Base-by-base conservation (phyloP, 2,797 vertebrate species). In the Scomberomorus guttatus region DNA sequence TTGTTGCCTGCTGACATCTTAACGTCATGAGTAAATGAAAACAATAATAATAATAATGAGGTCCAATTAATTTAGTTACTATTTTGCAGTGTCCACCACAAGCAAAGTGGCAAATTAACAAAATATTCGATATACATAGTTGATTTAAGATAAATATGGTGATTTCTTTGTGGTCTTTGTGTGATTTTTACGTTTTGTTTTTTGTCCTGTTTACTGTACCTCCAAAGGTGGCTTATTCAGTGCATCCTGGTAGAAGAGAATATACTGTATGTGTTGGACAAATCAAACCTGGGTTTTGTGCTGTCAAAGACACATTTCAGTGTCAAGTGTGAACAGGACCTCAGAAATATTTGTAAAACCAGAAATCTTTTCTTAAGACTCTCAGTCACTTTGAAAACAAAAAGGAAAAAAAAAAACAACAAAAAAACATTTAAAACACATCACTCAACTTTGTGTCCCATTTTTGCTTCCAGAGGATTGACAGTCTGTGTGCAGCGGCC, bases 401-500 rank as follows among this genome's bases (percentile, higher is more conserved):
- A 22, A 37, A 32, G 13, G 10, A 6, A 22, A 13, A 56, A 63
- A 44, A 71, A 14, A 17, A 18, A 32, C 39, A 48, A 60, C 68
- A 59, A 68, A 54, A 32, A 59, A 66, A 72, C 20, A 77, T 66
- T 71, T 42, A 18, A 18, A 85, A 74, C 77, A 73, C 79, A 91
- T 90, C 88, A 82, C 54, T 89, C 80, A 85, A 86, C 70, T 84
- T 24, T 8, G 51, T 84, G 78, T 91, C 84, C 85, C 84, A 72
- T 64, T 89, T 83, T 69, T 74, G 20, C 75, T 42, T 87, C 71
- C 70, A 72, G 70, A 77, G 79, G 78, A 77, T 81, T 17, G 52
- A 78, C 83, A 81, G 88, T 80, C 82, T 79, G 84, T 87, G 88
- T 55, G 82, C 88, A 87, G 81, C 62, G 70, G 83, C 83, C 85